Evolutionary conservation across 2,888 invertebrate species (phyloP), one percentile per base, ranked within the genome.

Genomic region (Parnassius orleans): DNA sequence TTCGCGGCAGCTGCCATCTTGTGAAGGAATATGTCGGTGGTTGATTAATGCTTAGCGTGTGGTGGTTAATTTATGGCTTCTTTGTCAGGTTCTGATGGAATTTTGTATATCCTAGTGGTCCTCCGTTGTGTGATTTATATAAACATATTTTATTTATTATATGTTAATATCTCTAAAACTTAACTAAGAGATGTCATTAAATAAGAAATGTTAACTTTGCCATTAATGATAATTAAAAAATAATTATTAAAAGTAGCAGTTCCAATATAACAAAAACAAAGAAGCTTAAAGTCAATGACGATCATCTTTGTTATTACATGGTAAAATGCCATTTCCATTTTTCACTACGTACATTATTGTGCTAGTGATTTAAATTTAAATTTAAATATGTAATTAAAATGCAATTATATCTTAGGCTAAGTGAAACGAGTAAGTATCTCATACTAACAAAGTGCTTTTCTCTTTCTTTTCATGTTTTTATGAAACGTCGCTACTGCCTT

Each of bases 401-500:
- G 14, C 53, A 52, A 55, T 15, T 14, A 46, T 77, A 78, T 79
- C 74, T 68, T 78, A 76, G 66, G 61, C 56, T 77, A 78, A 76
- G 74, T 68, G 65, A 14, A 44, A 64, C 69, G 74, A 74, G 81
- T 86, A 83, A 85, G 83, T 87, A 85, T 78, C 65, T 76, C 74
- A 77, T 79, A 90, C 92, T 92, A 92, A 92, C 92, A 90, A 86
- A 84, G 84, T 82, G 91, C 91, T 92, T 91, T 63, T 86, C 74
- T 83, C 83, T 89, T 87, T 92, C 90, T 92, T 92, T 92, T 86
- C 92, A 92, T 92, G 92, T 89, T 90, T 89, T 85, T 89, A 81
- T 90, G 88, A 89, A 89, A 89, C 88, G 88, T 89, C 87, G 86
- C 87, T 84, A 87, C 87, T 82, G 81, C 89, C 81, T 73, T 69